Evolutionary conservation across 2,113 vertebrate species (phyloP).

Genomic region (Sinosuthora webbiana): DNA sequence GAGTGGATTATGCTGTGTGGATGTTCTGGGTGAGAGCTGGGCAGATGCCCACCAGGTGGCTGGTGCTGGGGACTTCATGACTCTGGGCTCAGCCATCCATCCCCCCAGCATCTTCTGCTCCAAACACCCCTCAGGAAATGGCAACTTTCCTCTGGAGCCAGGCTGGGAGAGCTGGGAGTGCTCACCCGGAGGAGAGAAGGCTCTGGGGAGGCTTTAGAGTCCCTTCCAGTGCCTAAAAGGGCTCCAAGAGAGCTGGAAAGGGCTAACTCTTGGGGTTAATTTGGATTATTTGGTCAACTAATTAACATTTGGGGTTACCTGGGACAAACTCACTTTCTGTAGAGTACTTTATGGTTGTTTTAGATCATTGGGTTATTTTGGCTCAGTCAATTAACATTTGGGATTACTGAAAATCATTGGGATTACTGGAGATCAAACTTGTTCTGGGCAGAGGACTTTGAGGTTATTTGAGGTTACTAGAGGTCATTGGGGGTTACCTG

Average conservation of each 20-base stretch:
- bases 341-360: neutral
- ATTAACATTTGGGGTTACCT: neutral
- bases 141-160: neutral
- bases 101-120: neutral
- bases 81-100: neutral
- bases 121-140: neutral
- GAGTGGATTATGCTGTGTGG: neutral
- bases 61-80: neutral
- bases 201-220: neutral
- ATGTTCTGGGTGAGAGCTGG: neutral
- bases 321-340: neutral
- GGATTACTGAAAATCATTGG: neutral
- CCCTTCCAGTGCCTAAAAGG: neutral
- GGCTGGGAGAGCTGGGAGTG: neutral
- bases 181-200: neutral
- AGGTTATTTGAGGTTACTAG: neutral
- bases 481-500: neutral
- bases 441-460: neutral
- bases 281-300: neutral
- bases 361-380: neutral
- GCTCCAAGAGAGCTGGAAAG: neutral
- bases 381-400: neutral
- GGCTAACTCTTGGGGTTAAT: neutral
- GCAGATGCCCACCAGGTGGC: too few species aligned
- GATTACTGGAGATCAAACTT: neutral